A percentile compares a stretch with the other conserved stretches of the same genome.
These are phyloP conservation scores for Ageneiosus marmoratus DNA, from an alignment of 2,113 vertebrate genomes.

Conservation along the genomic window DNA sequence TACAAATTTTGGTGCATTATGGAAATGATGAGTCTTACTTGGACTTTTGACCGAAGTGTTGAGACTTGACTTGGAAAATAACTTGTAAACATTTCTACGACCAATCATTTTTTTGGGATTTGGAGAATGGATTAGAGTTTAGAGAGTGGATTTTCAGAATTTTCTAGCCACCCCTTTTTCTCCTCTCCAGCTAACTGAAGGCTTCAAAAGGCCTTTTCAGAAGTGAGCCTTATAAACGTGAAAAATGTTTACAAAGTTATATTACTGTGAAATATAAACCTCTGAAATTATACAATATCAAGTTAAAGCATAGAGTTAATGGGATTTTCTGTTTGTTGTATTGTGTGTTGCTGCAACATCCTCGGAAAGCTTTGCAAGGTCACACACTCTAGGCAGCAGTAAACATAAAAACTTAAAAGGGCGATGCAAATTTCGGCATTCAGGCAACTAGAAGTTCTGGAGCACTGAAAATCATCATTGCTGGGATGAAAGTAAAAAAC, in stretches of 20 bases:
- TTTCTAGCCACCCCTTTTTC: not conserved
- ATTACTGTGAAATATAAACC: not conserved
- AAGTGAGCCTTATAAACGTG: not conserved
- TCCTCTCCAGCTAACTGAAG: not conserved
- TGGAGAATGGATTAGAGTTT: too few species aligned
- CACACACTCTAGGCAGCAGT: slow-evolving; percentile 20
- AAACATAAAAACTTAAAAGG: slow-evolving; percentile 41
- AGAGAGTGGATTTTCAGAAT: not conserved
- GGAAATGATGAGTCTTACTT: too few species aligned
- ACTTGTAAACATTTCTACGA: too few species aligned
- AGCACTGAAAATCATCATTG: slow-evolving; percentile 35
- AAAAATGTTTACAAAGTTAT: not conserved
- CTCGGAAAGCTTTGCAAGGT: slow-evolving; percentile 36
- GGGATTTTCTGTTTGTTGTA: slow-evolving; percentile 24
- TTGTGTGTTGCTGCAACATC: slow-evolving; percentile 18
- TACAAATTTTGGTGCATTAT: too few species aligned
- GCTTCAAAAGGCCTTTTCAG: not conserved
- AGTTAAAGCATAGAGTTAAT: not conserved
- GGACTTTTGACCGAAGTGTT: too few species aligned
- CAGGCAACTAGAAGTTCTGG: slow-evolving; percentile 23
- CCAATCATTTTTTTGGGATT: too few species aligned
- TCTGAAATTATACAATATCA: not conserved
- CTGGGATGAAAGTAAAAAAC: slow-evolving; percentile 50
- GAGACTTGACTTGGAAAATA: too few species aligned
- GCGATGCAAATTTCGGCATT: slow-evolving; percentile 44